Evolutionary conservation across 2,888 invertebrate species (phyloP).

Genomic region (Sphinx pinastri): DNA sequence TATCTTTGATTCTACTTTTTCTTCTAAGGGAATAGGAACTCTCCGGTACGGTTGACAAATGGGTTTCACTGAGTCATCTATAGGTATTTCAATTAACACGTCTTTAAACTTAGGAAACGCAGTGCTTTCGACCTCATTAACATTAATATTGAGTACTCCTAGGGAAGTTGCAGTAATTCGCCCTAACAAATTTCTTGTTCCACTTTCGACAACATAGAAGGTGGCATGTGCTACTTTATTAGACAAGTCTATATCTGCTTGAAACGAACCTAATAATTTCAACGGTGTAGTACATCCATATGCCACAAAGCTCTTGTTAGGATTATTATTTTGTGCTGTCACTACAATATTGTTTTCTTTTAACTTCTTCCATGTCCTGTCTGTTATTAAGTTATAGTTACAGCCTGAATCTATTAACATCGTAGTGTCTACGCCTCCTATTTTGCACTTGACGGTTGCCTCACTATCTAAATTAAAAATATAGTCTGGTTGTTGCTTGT

Average conservation of each 20-base stretch:
- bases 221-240: not conserved
- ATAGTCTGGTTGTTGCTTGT: not conserved
- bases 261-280: not conserved
- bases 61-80: not conserved
- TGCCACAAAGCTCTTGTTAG: not conserved
- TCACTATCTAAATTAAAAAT: not conserved
- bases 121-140: not conserved
- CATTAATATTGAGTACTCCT: not conserved
- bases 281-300: not conserved
- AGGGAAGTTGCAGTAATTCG: not conserved
- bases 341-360: not conserved
- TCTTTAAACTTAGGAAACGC: not conserved
- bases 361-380: not conserved
- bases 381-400: not conserved
- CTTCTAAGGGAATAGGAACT: not conserved
- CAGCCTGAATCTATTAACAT: not conserved
- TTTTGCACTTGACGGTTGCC: not conserved
- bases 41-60: not conserved
- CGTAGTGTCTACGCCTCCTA: not conserved
- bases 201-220: not conserved
- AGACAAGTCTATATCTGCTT: not conserved
- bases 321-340: not conserved
- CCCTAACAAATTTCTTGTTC: not conserved
- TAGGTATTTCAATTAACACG: not conserved
- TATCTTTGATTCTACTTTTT: too few relatives aligned